Percentiles rank a stretch among this genome's conserved stretches.
Conservation (phyloP, 2,113 vertebrate genomes). For the Corythornis cristatus region DNA sequence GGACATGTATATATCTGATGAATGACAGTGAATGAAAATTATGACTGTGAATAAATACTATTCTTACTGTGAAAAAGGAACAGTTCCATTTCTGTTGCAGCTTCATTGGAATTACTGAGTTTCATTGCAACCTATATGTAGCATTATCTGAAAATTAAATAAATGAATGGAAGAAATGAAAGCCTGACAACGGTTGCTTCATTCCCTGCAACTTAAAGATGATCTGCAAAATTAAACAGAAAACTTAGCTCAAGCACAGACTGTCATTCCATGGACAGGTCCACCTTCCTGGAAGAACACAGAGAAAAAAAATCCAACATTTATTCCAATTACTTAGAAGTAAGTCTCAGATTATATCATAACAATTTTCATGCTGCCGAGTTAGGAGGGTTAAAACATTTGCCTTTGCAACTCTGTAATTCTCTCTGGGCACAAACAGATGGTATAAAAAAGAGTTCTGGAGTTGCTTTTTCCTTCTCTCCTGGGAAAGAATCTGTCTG, state of each 20-base stretch:
- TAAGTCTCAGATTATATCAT: not conserved
- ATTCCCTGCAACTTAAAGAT: not conserved
- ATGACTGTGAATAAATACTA: not conserved
- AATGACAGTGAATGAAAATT: not conserved
- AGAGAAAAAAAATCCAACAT: not conserved
- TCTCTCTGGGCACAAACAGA: not conserved
- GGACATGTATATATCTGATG: not conserved
- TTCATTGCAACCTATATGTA: not conserved
- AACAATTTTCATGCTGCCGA: not conserved
- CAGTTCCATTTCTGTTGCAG: not conserved
- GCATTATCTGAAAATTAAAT: constrained; percentile 8
- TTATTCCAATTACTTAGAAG: not conserved
- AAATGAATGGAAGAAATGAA: not conserved
- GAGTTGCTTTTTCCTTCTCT: not conserved
- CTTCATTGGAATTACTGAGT: not conserved
- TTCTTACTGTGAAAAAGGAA: not conserved
- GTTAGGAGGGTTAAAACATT: not conserved
- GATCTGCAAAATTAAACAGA: not conserved
- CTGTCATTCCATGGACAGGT: not conserved
- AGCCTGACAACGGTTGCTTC: not conserved
- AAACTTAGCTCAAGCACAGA: not conserved
- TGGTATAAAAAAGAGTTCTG: not conserved
- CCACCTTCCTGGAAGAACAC: not conserved
- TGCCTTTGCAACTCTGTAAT: not conserved
- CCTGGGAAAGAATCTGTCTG: not conserved